Evolutionary conservation across 2,113 vertebrate genomes (phyloP).

Genomic region (Grantiella picta): DNA sequence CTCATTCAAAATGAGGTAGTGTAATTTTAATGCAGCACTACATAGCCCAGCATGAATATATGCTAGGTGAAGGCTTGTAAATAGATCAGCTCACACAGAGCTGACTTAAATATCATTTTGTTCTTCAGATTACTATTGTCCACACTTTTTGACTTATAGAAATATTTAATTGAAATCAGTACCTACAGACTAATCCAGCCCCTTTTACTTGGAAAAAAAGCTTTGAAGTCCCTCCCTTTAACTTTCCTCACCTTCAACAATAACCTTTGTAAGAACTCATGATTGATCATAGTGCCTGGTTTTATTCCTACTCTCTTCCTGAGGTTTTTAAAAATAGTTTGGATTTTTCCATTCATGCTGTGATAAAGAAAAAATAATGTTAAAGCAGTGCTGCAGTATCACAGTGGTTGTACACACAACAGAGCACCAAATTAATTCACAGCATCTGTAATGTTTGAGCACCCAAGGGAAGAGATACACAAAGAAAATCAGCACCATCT

Average conservation of each 20-base stretch:
- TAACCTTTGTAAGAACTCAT: background rate
- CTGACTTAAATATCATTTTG: background rate
- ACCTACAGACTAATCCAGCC: background rate
- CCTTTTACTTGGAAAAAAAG: background rate
- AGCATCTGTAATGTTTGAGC: conserved; percentile 2
- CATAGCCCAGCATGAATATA: background rate
- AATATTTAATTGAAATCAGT: background rate
- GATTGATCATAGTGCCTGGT: background rate
- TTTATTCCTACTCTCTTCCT: background rate
- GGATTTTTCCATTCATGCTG: background rate
- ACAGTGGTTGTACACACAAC: background rate
- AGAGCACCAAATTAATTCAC: conserved; percentile 2
- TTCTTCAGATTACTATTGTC: background rate
- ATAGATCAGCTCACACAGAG: background rate
- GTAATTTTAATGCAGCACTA: background rate
- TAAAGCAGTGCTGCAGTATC: background rate
- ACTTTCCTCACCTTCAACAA: background rate
- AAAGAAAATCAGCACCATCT: conserved; percentile 10
- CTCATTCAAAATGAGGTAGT: background rate
- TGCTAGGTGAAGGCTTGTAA: background rate
- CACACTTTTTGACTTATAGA: background rate
- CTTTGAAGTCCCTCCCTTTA: background rate
- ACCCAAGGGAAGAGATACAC: background rate
- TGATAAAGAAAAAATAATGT: background rate
- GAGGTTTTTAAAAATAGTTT: background rate